Evolutionary conservation across 2,888 invertebrate species (phyloP).

Genomic region (Trypoxylon attenuatum): DNA sequence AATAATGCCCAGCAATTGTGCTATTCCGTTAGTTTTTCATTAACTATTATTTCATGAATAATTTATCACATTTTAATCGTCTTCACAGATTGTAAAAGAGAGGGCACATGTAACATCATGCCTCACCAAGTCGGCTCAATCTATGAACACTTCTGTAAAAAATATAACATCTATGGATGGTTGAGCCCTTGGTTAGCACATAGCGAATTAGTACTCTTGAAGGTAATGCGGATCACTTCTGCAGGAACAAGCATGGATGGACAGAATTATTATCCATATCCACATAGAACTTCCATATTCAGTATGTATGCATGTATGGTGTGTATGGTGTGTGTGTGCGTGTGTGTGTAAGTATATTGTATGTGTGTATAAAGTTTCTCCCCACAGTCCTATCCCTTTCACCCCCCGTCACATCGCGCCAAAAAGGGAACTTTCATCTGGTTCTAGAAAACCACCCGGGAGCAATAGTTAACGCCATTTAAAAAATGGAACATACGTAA

Average conservation of each 20-base stretch:
- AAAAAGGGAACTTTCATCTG: constrained; percentile 34
- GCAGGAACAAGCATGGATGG: constrained; percentile 48
- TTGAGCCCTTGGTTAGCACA: constrained; percentile 68
- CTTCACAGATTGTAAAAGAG: constrained; percentile 71
- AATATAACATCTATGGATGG: constrained; percentile 73
- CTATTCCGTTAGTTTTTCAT: constrained; percentile 67
- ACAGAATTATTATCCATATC: constrained; percentile 1
- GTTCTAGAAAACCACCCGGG: constrained; percentile 29
- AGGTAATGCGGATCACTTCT: constrained; percentile 57
- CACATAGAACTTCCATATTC: not conserved
- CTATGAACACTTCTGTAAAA: constrained; percentile 73
- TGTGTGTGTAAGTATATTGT: no score
- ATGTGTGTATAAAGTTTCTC: no score
- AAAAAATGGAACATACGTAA: constrained; percentile 51
- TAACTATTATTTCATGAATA: constrained; percentile 71
- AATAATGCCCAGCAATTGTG: constrained; percentile 74
- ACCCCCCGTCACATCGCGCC: no score
- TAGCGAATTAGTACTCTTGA: constrained; percentile 54
- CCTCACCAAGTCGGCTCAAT: constrained; percentile 68
- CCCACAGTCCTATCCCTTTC: constrained; percentile 19
- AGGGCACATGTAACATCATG: constrained; percentile 67
- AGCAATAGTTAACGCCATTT: constrained; percentile 31
- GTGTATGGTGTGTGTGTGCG: no score
- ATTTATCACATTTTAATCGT: constrained; percentile 71
- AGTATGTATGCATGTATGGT: constrained; percentile 34